Evolutionary conservation across 2,888 invertebrate genomes (phyloP).

Genomic region (Pyrocoelia pectoralis): DNA sequence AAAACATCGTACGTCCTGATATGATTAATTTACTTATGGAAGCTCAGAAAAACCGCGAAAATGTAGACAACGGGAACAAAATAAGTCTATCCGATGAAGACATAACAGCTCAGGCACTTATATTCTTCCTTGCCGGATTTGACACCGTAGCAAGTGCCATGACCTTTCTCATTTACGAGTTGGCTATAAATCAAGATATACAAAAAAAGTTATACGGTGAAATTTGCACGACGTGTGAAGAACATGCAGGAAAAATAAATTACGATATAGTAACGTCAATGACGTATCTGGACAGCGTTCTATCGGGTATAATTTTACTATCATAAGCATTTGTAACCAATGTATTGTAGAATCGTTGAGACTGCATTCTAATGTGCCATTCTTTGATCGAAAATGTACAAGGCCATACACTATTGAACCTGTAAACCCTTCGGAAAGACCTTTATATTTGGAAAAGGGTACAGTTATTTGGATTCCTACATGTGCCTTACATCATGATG

Average conservation of each 20-base stretch:
- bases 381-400: constrained; percentile 61
- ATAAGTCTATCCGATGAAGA: constrained; percentile 55
- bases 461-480: not conserved
- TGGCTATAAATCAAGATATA: constrained; percentile 55
- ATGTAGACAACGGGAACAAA: not conserved
- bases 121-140: constrained; percentile 65
- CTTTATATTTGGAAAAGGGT: constrained; percentile 11
- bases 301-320: no score
- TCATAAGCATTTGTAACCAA: no score
- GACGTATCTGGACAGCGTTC: not conserved
- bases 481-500: not conserved
- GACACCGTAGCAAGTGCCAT: constrained; percentile 61
- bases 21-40: constrained; percentile 56
- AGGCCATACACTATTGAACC: constrained; percentile 61
- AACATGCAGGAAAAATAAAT: not conserved
- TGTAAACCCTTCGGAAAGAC: constrained; percentile 46
- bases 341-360: constrained; percentile 55
- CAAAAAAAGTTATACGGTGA: not conserved
- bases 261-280: not conserved
- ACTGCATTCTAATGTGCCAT: constrained; percentile 60
- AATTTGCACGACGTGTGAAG: not conserved
- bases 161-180: constrained; percentile 64
- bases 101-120: constrained; percentile 64
- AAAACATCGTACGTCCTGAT: constrained; percentile 52
- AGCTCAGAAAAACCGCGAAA: constrained; percentile 39